Evolutionary conservation across 2,797 vertebrate species (phyloP).

Genomic region (Eulemur rubriventer): DNA sequence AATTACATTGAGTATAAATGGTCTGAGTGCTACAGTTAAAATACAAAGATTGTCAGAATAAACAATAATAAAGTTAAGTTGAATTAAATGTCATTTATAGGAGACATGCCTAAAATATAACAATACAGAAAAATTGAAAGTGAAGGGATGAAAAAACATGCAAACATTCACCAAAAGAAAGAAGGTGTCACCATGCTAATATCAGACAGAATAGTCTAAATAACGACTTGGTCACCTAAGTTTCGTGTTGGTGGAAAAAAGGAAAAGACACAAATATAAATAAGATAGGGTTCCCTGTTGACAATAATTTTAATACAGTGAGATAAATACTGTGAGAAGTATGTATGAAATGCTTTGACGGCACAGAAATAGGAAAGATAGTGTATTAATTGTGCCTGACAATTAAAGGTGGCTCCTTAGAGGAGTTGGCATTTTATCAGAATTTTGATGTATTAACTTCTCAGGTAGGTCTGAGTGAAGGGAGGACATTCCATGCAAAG

Average conservation of each 20-base stretch:
- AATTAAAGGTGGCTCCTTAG: neutral
- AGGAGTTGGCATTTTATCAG: neutral
- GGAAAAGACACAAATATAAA: neutral
- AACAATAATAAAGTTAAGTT: neutral
- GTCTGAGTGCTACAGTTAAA: conserved; percentile 14
- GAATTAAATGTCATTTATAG: conserved; percentile 31
- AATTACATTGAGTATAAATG: conserved; percentile 45
- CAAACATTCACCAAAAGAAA: conserved; percentile 27
- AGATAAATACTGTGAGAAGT: neutral
- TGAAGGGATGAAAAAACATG: neutral
- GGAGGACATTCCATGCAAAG: neutral
- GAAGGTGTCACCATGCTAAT: neutral
- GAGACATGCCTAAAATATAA: conserved; percentile 7
- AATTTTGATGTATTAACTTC: neutral
- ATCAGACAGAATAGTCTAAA: conserved; percentile 1
- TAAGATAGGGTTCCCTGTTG: neutral
- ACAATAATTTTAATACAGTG: neutral
- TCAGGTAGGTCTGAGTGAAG: neutral
- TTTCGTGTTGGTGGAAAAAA: neutral
- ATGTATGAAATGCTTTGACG: neutral
- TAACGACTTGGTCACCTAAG: conserved; percentile 4
- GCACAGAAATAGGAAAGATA: neutral
- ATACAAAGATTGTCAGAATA: neutral
- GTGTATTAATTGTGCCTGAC: neutral
- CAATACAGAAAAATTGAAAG: neutral